A percentile compares a stretch with the other conserved stretches of the same genome.
phyloP scores from a whole-genome alignment of 2,113 vertebrate genomes.

The Melierax canorus region DNA sequence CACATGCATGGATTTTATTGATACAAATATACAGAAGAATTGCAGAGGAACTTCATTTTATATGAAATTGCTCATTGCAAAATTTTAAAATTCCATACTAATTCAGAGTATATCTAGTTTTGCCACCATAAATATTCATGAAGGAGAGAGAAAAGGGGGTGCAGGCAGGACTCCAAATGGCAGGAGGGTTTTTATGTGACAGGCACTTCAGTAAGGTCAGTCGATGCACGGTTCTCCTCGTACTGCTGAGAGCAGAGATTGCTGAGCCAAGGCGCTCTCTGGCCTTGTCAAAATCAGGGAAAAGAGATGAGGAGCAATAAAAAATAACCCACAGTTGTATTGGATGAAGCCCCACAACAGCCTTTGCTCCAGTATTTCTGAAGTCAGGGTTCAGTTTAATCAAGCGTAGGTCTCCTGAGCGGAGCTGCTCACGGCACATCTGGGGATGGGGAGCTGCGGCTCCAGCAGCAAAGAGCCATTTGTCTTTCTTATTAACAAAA shows the following conservation, averaged over 20 bases:
- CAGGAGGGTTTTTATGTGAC: background rate
- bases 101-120: background rate
- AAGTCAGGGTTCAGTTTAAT: background rate
- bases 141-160: background rate
- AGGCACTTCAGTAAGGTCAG: background rate
- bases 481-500: background rate
- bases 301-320: background rate
- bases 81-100: background rate
- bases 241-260: background rate
- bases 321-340: background rate
- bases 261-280: background rate
- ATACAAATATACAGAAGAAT: background rate
- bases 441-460: background rate
- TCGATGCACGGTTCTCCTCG: fast-evolving
- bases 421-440: background rate
- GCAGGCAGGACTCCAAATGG: background rate
- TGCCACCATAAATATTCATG: background rate
- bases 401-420: background rate
- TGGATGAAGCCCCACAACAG: background rate
- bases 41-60: background rate
- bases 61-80: background rate
- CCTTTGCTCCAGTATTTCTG: background rate
- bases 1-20: background rate
- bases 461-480: background rate
- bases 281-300: background rate